These are phyloP conservation scores for Chalcis sispes DNA, from an alignment of 2,888 invertebrate genomes.

Conservation along the genomic window DNA sequence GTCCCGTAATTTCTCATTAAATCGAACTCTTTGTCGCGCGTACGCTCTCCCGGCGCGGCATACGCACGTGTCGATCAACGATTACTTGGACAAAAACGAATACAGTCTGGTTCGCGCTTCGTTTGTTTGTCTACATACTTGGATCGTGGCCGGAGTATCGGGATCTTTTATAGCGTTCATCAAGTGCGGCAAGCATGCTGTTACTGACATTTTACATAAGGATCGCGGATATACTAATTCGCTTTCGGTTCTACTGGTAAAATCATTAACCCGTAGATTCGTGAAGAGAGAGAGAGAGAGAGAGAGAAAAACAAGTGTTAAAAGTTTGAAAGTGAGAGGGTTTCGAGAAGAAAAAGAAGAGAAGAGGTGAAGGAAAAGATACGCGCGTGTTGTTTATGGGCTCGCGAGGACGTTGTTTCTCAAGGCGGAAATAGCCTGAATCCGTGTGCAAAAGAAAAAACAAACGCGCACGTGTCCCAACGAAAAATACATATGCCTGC, in stretches of 20 bases:
- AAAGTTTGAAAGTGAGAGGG: background rate
- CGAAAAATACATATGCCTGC: slow-evolving; percentile 27
- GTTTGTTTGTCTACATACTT: background rate
- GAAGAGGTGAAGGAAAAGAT: background rate
- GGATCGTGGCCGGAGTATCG: background rate
- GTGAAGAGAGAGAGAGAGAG: too few species aligned
- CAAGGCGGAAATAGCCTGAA: background rate
- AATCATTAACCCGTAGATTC: too few species aligned
- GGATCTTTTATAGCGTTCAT: background rate
- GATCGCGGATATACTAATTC: slow-evolving; percentile 31
- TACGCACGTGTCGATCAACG: background rate
- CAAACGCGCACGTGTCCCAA: slow-evolving; percentile 3
- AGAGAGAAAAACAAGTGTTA: too few species aligned
- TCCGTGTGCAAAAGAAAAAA: background rate
- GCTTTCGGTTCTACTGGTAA: slow-evolving; percentile 31
- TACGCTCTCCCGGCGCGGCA: background rate
- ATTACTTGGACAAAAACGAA: background rate
- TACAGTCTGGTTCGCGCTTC: too few species aligned
- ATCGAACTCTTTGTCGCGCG: background rate
- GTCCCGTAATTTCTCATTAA: too few species aligned
- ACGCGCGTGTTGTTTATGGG: background rate
- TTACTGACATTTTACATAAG: slow-evolving; percentile 41
- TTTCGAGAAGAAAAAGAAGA: background rate
- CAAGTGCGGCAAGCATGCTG: slow-evolving; percentile 27
- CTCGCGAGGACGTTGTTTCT: background rate